A percentile compares a stretch with the other conserved stretches of the same genome.
These are phyloP conservation scores for Idaea dimidiata DNA, from an alignment of 2,888 invertebrate genomes.

Conservation along the genomic window DNA sequence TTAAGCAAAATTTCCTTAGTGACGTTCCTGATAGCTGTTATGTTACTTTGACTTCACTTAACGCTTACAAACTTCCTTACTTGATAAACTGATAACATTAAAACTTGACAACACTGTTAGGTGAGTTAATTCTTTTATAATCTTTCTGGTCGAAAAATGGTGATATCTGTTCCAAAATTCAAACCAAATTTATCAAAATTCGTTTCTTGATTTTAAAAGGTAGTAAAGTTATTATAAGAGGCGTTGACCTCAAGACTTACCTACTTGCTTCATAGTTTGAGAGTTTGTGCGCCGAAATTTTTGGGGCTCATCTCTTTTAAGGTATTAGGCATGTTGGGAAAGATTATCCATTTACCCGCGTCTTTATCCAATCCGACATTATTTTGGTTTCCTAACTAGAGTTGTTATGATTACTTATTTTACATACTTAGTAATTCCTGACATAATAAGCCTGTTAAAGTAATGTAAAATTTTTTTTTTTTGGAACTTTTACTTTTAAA, in stretches of 20 bases:
- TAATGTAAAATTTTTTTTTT: no score
- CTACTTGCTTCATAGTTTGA: background rate
- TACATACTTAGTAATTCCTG: no score
- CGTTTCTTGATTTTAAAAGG: background rate
- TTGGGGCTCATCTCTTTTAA: background rate
- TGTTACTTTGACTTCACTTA: background rate
- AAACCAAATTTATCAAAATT: background rate
- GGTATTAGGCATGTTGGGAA: background rate
- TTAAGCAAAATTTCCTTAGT: no score
- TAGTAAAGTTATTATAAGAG: background rate
- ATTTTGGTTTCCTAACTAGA: no score
- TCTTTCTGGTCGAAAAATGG: background rate
- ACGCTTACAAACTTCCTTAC: background rate
- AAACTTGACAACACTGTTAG: background rate
- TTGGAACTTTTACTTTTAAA: no score
- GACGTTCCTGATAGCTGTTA: no score
- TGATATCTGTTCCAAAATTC: background rate
- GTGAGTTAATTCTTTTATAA: background rate
- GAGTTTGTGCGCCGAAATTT: background rate
- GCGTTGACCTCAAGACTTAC: background rate
- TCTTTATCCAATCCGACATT: background rate
- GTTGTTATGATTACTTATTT: no score
- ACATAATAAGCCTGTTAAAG: no score
- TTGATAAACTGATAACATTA: background rate
- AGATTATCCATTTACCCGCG: background rate